phyloP scores from a whole-genome alignment of 2,888 invertebrate genomes.

The Chirona hameri region DNA sequence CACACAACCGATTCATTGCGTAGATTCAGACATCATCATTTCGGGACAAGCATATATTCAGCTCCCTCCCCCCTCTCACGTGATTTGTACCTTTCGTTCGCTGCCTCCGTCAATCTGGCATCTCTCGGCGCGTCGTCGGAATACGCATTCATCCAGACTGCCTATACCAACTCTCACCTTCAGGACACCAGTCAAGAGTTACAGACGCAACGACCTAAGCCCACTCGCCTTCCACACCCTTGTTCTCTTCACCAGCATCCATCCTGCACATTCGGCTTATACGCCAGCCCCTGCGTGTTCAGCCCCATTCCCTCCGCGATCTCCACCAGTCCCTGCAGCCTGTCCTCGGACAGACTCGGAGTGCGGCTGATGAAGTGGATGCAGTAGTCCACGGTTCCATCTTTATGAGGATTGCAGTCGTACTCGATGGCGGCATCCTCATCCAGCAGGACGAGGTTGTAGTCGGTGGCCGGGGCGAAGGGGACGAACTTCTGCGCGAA shows the following conservation, averaged over 20 bases:
- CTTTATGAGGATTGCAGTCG: slow-evolving; percentile 34
- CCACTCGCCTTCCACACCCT: no score
- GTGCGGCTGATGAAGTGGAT: slow-evolving; percentile 40
- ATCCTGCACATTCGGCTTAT: slow-evolving; percentile 25
- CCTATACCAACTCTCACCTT: no score
- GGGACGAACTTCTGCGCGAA: slow-evolving; percentile 39
- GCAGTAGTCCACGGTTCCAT: slow-evolving; percentile 38
- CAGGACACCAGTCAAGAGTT: no score
- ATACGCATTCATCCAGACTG: no score
- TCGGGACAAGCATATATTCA: no score
- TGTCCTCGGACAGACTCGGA: slow-evolving; percentile 34
- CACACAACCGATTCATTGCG: no score
- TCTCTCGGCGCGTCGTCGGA: no score
- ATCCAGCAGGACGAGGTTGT: slow-evolving; percentile 40
- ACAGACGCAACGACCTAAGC: no score
- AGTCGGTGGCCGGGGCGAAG: slow-evolving; percentile 36
- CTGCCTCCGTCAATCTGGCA: no score
- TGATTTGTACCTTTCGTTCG: no score
- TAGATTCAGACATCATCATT: no score
- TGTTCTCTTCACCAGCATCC: slow-evolving; percentile 4
- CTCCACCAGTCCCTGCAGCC: slow-evolving; percentile 35
- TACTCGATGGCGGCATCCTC: slow-evolving; percentile 40
- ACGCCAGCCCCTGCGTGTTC: slow-evolving; percentile 33
- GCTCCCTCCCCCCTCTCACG: no score
- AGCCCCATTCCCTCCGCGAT: slow-evolving; percentile 36